Evolutionary conservation across 2,888 invertebrate species (phyloP).

Genomic region (Myopa testacea): DNA sequence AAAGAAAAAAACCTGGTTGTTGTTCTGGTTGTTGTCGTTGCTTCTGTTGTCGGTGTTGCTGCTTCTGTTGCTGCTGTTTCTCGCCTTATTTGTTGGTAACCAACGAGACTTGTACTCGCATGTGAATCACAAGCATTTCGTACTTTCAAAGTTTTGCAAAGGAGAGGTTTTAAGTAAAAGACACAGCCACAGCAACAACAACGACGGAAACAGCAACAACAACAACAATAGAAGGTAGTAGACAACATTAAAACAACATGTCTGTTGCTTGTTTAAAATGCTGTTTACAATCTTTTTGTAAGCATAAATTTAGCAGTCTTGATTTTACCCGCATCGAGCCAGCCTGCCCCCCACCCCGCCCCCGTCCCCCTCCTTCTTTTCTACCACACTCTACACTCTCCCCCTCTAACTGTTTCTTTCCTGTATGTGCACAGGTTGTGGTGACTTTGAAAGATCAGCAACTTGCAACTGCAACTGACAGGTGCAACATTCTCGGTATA

Average conservation of each 20-base stretch:
- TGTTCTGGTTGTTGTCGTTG: not conserved
- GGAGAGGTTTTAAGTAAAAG: not conserved
- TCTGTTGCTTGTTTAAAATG: conserved; percentile 37
- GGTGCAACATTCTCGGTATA: conserved; percentile 19
- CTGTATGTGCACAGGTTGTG: too few species aligned
- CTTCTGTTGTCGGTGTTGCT: not conserved
- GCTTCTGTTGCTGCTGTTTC: not conserved
- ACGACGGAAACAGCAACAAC: not conserved
- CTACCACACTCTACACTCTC: not conserved
- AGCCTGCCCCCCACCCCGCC: not conserved
- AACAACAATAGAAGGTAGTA: not conserved
- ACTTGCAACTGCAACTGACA: conserved; percentile 11
- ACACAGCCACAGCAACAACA: not conserved
- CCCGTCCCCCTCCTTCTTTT: not conserved
- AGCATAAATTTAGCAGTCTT: conserved; percentile 23
- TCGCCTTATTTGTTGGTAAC: not conserved
- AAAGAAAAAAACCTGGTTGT: too few species aligned
- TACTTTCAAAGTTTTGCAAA: not conserved
- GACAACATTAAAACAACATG: conserved; percentile 12
- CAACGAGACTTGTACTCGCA: not conserved
- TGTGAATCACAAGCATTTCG: conserved; percentile 19
- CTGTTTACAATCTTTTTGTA: conserved; percentile 29
- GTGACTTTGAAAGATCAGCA: not conserved
- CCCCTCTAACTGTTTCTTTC: too few species aligned
- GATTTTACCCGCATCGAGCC: not conserved